A percentile compares a stretch with the other conserved stretches of the same genome.
These are phyloP conservation scores for Lycopodina hypogea DNA, from an alignment of 37 sponge, comb jelly and placozoan genomes.

Conservation along the genomic window DNA sequence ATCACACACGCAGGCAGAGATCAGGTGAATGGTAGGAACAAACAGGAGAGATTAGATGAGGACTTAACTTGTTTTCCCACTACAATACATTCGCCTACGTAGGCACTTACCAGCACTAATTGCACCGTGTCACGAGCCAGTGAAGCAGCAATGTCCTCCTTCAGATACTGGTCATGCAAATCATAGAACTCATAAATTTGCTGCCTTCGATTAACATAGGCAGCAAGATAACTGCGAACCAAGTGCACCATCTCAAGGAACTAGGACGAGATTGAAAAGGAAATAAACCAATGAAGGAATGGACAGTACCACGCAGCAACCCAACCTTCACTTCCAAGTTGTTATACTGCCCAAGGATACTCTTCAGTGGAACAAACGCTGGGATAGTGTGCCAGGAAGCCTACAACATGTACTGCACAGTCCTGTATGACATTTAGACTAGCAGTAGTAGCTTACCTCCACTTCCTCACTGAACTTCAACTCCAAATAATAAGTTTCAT, in stretches of 20 bases:
- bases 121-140: constrained; percentile 11
- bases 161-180: constrained; percentile 17
- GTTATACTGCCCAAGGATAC: constrained; percentile 17
- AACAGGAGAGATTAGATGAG: too few relatives aligned
- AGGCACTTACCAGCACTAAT: constrained; percentile 32
- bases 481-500: constrained; percentile 38
- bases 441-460: constrained; percentile 8
- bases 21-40: too few relatives aligned
- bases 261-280: neutral
- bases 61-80: too few relatives aligned
- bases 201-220: constrained; percentile 37
- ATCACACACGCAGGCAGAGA: too few relatives aligned
- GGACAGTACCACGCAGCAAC: too few relatives aligned
- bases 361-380: constrained; percentile 28
- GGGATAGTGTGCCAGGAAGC: constrained; percentile 36
- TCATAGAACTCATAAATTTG: constrained; percentile 24
- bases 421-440: too few relatives aligned
- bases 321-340: constrained; percentile 16
- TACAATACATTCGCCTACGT: too few relatives aligned
- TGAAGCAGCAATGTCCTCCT: constrained; percentile 18
- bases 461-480: constrained; percentile 18
- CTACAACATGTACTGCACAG: neutral
- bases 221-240: constrained; percentile 29
- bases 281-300: neutral
- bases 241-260: constrained; percentile 16